These are phyloP conservation scores for Vesta saturnalis DNA, from an alignment of 2,888 invertebrate genomes.

Conservation along the genomic window DNA sequence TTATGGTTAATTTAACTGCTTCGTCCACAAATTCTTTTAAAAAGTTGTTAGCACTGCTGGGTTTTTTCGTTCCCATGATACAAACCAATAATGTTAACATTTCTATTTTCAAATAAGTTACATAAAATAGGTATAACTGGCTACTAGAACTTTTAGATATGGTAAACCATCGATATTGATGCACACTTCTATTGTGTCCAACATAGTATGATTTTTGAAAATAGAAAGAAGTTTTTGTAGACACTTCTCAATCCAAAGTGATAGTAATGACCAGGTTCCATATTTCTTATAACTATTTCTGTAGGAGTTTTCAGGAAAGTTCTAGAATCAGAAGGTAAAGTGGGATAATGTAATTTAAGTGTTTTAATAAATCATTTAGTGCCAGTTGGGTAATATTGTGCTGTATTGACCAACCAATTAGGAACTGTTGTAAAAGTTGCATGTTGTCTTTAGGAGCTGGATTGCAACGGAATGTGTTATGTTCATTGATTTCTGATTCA, in stretches of 20 bases:
- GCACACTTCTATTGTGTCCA: not conserved
- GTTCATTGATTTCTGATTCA: not conserved
- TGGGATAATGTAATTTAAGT: not conserved
- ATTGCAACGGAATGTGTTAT: constrained; percentile 1
- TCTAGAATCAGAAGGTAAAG: not conserved
- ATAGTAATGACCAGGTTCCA: not conserved
- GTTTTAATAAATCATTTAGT: constrained; percentile 7
- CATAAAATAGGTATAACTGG: too few species aligned
- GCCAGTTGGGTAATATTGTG: not conserved
- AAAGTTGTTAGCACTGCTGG: constrained; percentile 8
- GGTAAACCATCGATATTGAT: too few species aligned
- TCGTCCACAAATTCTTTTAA: constrained; percentile 20
- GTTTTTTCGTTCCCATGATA: constrained; percentile 20
- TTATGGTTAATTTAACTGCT: constrained; percentile 10
- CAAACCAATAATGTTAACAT: constrained; percentile 6
- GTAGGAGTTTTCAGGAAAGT: constrained; percentile 17
- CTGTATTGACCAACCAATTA: constrained; percentile 4
- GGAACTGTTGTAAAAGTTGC: not conserved
- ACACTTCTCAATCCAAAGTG: not conserved
- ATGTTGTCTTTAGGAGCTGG: not conserved
- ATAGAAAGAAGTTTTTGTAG: not conserved
- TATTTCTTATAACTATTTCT: not conserved
- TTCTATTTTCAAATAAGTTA: constrained; percentile 9
- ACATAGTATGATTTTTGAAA: not conserved
- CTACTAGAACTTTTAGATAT: too few species aligned